A percentile compares a stretch with the other conserved stretches of the same genome.
Evolutionary conservation across 35 echinoderm and acorn worm genomes (phyloP).

Genomic region (Stichopus chloronotus): DNA sequence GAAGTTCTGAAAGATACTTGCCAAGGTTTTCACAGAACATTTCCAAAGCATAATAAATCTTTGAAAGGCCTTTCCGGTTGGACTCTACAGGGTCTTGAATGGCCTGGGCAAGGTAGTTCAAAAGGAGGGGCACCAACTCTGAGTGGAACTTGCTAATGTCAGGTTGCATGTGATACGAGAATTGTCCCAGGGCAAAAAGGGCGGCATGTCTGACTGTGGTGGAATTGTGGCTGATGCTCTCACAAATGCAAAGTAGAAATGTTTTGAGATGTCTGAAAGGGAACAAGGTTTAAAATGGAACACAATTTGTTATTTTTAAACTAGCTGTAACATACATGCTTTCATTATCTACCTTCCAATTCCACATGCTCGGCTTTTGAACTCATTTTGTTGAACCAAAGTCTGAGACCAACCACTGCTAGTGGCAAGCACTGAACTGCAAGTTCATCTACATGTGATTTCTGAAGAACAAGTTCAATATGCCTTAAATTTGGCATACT

Average conservation of each 20-base stretch:
- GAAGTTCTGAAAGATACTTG: neutral
- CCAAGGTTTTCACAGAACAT: constrained; percentile 99
- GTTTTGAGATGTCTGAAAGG: constrained; percentile 83
- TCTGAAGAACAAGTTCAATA: no score
- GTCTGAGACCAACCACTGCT: no score
- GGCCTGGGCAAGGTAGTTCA: constrained; percentile 76
- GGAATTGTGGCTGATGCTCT: constrained; percentile 71
- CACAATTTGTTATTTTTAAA: no score
- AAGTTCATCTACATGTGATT: no score
- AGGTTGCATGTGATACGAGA: constrained; percentile 92
- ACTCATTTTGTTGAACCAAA: no score
- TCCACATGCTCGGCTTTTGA: no score
- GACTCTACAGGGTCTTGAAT: constrained; percentile 66
- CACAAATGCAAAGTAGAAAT: constrained; percentile 83
- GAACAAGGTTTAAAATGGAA: neutral
- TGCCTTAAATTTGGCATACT: no score
- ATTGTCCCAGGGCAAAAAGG: constrained; percentile 95
- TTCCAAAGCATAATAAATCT: constrained; percentile 95
- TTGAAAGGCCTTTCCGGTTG: constrained; percentile 78
- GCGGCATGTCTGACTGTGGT: constrained; percentile 81
- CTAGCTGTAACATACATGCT: no score
- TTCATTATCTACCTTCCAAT: no score
- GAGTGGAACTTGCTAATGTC: constrained; percentile 92
- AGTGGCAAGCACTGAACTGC: no score
- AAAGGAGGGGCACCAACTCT: constrained; percentile 85